phyloP scores from a whole-genome alignment of 2,797 vertebrate genomes.

The Ceryle rudis region DNA sequence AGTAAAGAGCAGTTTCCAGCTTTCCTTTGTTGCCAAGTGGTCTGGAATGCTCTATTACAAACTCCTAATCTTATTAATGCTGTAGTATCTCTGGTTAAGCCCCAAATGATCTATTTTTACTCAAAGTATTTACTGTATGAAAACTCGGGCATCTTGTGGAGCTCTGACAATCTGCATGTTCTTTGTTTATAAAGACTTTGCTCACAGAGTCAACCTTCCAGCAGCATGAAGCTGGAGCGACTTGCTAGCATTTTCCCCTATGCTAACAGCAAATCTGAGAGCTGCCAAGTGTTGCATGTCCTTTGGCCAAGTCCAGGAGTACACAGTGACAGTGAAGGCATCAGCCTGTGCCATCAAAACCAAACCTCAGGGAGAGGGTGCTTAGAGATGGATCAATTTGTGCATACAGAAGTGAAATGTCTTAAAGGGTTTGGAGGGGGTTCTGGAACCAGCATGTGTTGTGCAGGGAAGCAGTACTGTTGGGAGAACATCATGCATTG shows the following conservation, averaged over 20 bases:
- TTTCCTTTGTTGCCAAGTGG: background rate
- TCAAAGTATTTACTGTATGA: background rate
- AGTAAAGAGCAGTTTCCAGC: background rate
- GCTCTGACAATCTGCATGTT: background rate
- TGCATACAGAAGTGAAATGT: background rate
- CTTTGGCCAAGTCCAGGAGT: background rate
- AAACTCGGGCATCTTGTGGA: background rate
- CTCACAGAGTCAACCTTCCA: background rate
- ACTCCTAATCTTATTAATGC: conserved; percentile 3
- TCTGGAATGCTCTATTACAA: background rate
- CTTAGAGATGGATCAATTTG: background rate
- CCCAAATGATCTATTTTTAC: background rate
- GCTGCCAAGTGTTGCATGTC: background rate
- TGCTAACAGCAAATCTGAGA: background rate
- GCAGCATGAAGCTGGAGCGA: background rate
- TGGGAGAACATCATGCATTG: background rate
- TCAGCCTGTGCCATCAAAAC: background rate
- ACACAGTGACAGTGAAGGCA: background rate
- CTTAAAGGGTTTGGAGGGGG: background rate
- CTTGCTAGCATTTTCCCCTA: background rate
- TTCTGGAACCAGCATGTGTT: background rate
- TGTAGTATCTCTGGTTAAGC: conserved; percentile 26
- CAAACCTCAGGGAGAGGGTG: background rate
- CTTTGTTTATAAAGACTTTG: background rate
- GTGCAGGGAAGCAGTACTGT: background rate